phyloP scores from a whole-genome alignment of 2,888 invertebrate species.

The Microchrysa polita region DNA sequence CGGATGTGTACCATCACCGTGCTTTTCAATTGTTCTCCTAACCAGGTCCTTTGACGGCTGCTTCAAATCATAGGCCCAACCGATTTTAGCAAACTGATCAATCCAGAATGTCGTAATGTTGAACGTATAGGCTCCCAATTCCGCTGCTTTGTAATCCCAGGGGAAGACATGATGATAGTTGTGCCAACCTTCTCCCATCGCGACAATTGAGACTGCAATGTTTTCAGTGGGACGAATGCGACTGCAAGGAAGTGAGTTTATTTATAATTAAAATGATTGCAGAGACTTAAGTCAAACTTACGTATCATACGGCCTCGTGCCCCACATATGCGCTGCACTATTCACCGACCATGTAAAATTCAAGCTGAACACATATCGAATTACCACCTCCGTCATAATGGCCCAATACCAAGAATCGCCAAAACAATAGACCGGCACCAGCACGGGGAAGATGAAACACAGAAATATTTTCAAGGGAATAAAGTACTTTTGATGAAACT shows the following conservation, averaged over 20 bases:
- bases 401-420: slow-evolving; percentile 74
- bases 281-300: slow-evolving; percentile 60
- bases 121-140: slow-evolving; percentile 75
- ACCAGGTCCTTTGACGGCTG: slow-evolving; percentile 70
- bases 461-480: slow-evolving; percentile 70
- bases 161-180: slow-evolving; percentile 95
- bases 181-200: slow-evolving; percentile 92
- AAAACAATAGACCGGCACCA: slow-evolving; percentile 77
- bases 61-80: slow-evolving; percentile 82
- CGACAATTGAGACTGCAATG: slow-evolving; percentile 74
- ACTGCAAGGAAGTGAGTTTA: slow-evolving; percentile 63
- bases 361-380: slow-evolving; percentile 78
- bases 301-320: slow-evolving; percentile 78
- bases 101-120: slow-evolving; percentile 77
- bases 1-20: slow-evolving; percentile 62
- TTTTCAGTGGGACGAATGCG: slow-evolving; percentile 83
- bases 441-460: slow-evolving; percentile 78
- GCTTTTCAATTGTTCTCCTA: slow-evolving; percentile 68
- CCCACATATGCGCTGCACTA: slow-evolving; percentile 85
- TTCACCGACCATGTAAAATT: slow-evolving; percentile 92
- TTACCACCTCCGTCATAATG: slow-evolving; percentile 71
- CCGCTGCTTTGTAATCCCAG: slow-evolving; percentile 92
- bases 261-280: slow-evolving; percentile 10
- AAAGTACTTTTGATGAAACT: slow-evolving; percentile 82
- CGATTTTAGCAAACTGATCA: slow-evolving; percentile 75